These are phyloP conservation scores for Meloe dianella DNA, from an alignment of 2,888 invertebrate genomes.

Conservation along the genomic window DNA sequence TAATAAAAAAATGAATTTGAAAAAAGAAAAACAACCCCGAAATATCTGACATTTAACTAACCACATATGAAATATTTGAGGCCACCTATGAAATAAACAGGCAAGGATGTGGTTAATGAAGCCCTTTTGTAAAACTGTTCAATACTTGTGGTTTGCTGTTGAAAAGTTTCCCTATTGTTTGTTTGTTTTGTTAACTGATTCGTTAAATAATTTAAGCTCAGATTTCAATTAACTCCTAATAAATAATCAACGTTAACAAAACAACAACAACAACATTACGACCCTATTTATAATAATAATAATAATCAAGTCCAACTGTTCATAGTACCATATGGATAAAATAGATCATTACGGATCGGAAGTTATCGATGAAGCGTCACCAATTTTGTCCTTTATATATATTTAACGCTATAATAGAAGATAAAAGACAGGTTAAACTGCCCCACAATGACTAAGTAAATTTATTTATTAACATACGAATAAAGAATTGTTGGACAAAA, in stretches of 20 bases:
- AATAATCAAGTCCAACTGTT: not conserved
- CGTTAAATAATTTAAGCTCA: slow-evolving; percentile 51
- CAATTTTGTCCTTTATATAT: slow-evolving; percentile 4
- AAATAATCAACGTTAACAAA: not conserved
- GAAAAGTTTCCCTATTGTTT: slow-evolving; percentile 54
- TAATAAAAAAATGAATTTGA: not conserved
- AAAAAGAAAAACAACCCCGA: too few relatives aligned
- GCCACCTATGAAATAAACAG: not conserved
- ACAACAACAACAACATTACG: not conserved
- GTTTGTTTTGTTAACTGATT: slow-evolving; percentile 53
- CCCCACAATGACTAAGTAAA: slow-evolving; percentile 46
- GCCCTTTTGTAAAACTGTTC: slow-evolving; percentile 46
- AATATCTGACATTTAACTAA: not conserved
- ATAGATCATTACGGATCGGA: not conserved
- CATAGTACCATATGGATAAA: not conserved
- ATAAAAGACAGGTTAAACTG: not conserved
- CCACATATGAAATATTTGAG: not conserved
- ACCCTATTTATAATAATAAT: not conserved
- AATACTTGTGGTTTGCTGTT: slow-evolving; percentile 47
- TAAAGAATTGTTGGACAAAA: not conserved
- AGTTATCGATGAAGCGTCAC: not conserved
- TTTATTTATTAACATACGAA: slow-evolving; percentile 43
- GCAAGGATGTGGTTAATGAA: slow-evolving; percentile 52
- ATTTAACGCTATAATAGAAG: slow-evolving; percentile 29
- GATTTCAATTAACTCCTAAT: slow-evolving; percentile 40